Evolutionary conservation across 2,888 invertebrate species (phyloP), one percentile per base, ranked within the genome.

Genomic region (Athalia cordata): DNA sequence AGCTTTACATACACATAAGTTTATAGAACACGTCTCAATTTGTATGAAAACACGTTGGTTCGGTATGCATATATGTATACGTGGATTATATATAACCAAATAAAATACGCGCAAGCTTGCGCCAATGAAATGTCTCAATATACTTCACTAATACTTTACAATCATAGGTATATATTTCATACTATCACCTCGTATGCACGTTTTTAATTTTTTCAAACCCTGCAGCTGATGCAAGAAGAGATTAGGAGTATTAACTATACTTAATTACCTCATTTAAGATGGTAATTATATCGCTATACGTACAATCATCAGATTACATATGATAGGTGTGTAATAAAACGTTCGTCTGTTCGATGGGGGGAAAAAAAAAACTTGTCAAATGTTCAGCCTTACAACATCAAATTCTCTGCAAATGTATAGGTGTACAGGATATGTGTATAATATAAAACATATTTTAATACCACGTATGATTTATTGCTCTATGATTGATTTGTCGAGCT

Each of bases 21-120:
- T 70, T 57, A 70, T 70, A 70, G 29, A 70, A 70, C 57, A 70
- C 52, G 70, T 70, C 70, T 70, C 13, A 43, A 70, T 7, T 57
- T 55, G 57, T 57, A 70, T 43, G 70, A 70, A 70, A 70, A 70
- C 70, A 70, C 45, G 47, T 45, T 13, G 55, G 70, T 70, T 55
- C 52, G 57, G 57, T 57, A 3, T 5, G 4, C 15, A 29, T 29
- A 29, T 29, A 45, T 29, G 29, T 29, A 29, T 29, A 29, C 29
- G 29, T 29, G 29, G 29, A 29, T 29, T 29, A 29, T 29, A 29
- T 29, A 29, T 29, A 15, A 57, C 70, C 57, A 45, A 70, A 70
- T 70, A 52, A 52, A 11, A 7, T 52, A 29, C 52, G 7, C 3
- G 52, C 52, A 11, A 11, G 52, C 1, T 11, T 2, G 7, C 52